Evolutionary conservation across 2,888 invertebrate genomes (phyloP).

Genomic region (Creontiades dilutus): DNA sequence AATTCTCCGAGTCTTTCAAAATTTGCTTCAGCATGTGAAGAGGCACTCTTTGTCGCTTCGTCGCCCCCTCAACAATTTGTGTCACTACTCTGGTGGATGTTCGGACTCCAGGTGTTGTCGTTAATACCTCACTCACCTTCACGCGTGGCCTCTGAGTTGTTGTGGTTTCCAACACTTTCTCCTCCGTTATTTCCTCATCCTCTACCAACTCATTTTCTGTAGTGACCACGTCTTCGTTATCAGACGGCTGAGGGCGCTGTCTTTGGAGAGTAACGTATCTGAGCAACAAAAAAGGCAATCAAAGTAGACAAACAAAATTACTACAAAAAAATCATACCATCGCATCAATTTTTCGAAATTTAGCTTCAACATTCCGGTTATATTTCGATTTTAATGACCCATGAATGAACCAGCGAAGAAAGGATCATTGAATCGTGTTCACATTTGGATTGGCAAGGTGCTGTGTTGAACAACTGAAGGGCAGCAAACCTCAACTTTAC

Average conservation of each 20-base stretch:
- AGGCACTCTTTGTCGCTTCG: slow-evolving; percentile 79
- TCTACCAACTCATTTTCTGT: slow-evolving; percentile 74
- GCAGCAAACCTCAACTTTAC: no score
- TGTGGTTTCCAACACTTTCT: slow-evolving; percentile 70
- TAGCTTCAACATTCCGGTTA: no score
- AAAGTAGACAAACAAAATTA: background rate
- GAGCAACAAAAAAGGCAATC: slow-evolving; percentile 58
- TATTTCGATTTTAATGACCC: no score
- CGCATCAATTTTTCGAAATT: no score
- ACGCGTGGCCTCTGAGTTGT: slow-evolving; percentile 73
- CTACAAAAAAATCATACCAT: no score
- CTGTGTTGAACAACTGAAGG: no score
- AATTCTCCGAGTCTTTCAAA: slow-evolving; percentile 73
- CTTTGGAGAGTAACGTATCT: slow-evolving; percentile 79
- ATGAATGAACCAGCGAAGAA: no score
- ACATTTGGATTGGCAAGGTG: no score
- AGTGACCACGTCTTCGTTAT: slow-evolving; percentile 77
- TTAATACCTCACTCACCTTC: slow-evolving; percentile 76
- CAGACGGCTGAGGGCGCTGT: slow-evolving; percentile 79
- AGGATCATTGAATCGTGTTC: no score
- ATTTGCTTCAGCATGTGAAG: slow-evolving; percentile 78
- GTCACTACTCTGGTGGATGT: slow-evolving; percentile 79
- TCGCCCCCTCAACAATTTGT: slow-evolving; percentile 79
- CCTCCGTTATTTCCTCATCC: slow-evolving; percentile 73
- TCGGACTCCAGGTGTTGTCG: slow-evolving; percentile 73